Conservation (phyloP, 2,888 invertebrate species). For the Parelbella ahira region DNA sequence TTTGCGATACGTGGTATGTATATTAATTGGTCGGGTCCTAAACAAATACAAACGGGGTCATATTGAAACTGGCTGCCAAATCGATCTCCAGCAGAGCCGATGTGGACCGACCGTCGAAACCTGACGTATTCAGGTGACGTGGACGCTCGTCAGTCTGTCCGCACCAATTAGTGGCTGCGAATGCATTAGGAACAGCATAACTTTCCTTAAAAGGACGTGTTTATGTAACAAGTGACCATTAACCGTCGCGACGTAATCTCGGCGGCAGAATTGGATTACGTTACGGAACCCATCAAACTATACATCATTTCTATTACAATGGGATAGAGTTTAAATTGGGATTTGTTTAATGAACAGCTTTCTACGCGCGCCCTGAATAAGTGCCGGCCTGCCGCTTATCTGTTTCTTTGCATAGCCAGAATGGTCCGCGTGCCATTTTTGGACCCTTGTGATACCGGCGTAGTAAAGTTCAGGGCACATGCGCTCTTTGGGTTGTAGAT, state of each 20-base stretch:
- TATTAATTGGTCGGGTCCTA: not conserved
- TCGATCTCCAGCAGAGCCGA: not conserved
- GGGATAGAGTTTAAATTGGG: conserved; percentile 27
- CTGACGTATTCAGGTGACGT: conserved; percentile 9
- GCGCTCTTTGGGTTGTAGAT: too few relatives aligned
- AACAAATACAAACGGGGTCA: not conserved
- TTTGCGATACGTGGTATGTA: not conserved
- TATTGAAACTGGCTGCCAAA: conserved; percentile 2
- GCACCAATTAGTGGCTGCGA: conserved; percentile 11
- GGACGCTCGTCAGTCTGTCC: conserved; percentile 2
- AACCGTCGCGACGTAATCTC: conserved; percentile 25
- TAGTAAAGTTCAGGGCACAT: conserved; percentile 9
- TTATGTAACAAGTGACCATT: too few relatives aligned
- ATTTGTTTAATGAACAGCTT: conserved; percentile 25
- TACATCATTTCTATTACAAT: conserved; percentile 10
- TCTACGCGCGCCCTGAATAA: conserved; percentile 54
- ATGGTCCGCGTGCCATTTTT: conserved; percentile 36
- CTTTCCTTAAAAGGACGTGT: conserved; percentile 26
- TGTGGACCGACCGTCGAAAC: not conserved
- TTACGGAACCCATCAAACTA: conserved; percentile 15
- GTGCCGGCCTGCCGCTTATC: conserved; percentile 38
- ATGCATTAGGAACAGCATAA: conserved; percentile 11
- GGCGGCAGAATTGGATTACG: conserved; percentile 20
- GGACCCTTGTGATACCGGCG: conserved; percentile 26
- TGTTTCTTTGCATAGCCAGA: conserved; percentile 28